Evolutionary conservation across 2,797 vertebrate species (phyloP).

Genomic region (Acrossocheilus wenchowensis): DNA sequence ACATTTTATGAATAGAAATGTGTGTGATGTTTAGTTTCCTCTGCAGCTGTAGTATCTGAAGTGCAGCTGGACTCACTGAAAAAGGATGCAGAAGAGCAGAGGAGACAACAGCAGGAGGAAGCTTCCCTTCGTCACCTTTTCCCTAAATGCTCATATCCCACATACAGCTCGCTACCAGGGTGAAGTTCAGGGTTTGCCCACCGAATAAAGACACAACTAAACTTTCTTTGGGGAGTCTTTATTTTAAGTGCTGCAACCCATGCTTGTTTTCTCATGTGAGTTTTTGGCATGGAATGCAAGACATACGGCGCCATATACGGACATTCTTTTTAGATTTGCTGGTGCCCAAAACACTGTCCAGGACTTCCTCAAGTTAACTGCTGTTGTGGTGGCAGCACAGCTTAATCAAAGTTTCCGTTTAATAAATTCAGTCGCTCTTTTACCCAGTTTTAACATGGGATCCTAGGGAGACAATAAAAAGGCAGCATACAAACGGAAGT

Average conservation of each 20-base stretch:
- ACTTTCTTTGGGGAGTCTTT: neutral
- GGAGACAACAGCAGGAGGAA: neutral
- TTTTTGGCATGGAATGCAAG: neutral
- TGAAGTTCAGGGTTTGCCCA: neutral
- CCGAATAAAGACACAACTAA: neutral
- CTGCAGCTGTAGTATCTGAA: neutral
- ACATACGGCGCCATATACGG: neutral
- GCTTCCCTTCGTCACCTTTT: neutral
- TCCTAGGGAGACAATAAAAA: neutral
- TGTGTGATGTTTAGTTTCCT: neutral
- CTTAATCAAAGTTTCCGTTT: neutral
- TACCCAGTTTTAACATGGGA: neutral
- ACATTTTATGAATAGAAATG: neutral
- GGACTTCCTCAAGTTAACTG: neutral
- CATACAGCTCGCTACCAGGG: neutral
- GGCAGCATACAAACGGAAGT: neutral
- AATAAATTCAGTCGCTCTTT: neutral
- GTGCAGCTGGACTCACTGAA: neutral
- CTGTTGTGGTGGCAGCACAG: neutral
- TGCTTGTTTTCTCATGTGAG: neutral
- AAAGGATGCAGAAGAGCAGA: constrained; percentile 6
- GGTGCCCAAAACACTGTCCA: neutral
- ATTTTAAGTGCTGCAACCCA: neutral
- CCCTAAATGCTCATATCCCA: neutral
- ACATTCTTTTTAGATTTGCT: neutral